A percentile compares a stretch with the other conserved stretches of the same genome.
Conservation (phyloP, 1,140 invertebrate genomes). For the Chelonus insularis region DNA sequence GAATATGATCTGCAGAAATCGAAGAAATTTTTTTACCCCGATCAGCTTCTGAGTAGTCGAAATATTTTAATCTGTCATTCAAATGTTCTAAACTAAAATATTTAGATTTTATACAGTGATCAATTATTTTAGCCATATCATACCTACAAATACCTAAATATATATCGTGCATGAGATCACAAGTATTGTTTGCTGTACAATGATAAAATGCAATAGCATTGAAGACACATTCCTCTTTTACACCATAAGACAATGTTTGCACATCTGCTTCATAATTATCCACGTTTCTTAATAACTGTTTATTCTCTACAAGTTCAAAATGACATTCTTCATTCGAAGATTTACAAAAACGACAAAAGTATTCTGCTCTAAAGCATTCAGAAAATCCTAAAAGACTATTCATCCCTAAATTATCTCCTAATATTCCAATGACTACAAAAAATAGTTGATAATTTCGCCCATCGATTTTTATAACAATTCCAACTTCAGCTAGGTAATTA, state of each 20-base stretch:
- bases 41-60: conserved; percentile 23
- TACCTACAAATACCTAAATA: background rate
- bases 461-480: background rate
- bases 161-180: background rate
- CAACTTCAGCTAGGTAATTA: background rate
- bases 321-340: background rate
- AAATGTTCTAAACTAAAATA: conserved; percentile 25
- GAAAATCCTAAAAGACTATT: background rate
- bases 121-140: background rate
- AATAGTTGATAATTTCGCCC: background rate
- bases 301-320: background rate
- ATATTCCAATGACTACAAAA: too few relatives aligned
- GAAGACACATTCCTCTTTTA: conserved; percentile 7
- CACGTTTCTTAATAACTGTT: background rate
- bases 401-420: background rate
- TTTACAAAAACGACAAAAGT: conserved; percentile 1
- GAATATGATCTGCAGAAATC: conserved; percentile 21
- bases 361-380: background rate
- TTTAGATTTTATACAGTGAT: background rate
- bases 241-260: background rate
- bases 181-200: background rate
- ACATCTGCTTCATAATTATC: background rate
- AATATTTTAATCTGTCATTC: conserved; percentile 28
- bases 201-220: conserved; percentile 8
- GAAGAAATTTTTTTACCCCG: conserved; percentile 20